Base-by-base conservation (phyloP, 1,140 invertebrate genomes). In the Epicauta chinensis region DNA sequence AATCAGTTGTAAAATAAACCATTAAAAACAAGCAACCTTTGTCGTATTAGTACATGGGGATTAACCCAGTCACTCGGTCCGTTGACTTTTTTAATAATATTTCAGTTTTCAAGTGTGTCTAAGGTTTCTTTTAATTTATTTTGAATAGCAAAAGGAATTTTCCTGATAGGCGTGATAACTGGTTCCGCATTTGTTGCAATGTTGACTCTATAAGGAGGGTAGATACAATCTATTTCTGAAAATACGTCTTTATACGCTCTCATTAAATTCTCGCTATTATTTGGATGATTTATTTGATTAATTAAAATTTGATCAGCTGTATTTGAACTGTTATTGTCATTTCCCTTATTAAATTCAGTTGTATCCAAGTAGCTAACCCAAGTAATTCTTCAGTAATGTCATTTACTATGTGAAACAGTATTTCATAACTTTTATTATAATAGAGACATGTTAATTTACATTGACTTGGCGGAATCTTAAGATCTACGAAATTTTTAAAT, bases 1-100 rank as follows among this genome's bases (percentile, higher is more conserved):
- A n/a, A n/a, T n/a, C n/a, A n/a, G n/a, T n/a, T n/a, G n/a, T n/a
- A n/a, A n/a, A n/a, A n/a, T n/a, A n/a, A n/a, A n/a, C n/a, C n/a
- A n/a, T n/a, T n/a, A n/a, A n/a, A n/a, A n/a, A n/a, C n/a, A n/a
- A n/a, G n/a, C n/a, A n/a, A n/a, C n/a, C n/a, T n/a, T n/a, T n/a
- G n/a, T n/a, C n/a, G n/a, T 12, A 73, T 53, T 5, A 73, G 66
- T 14, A 70, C n/a, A n/a, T n/a, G 38, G 63, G 6, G 67, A 70
- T 12, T 66, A 1, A 74, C 68, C 69, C 71, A 76, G 23, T 72
- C 70, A 4, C 71, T 71, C 12, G 68, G 64, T 39, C 61, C 51
- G 9, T 55, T 41, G 16, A 65, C 62, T 55, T 59, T 61, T 43
- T 56, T 14, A 41, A 71, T 71, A 16, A 71, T 64, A 15, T 47